Conservation (phyloP, 1,140 invertebrate species). For the Ostrea denselamellosa region DNA sequence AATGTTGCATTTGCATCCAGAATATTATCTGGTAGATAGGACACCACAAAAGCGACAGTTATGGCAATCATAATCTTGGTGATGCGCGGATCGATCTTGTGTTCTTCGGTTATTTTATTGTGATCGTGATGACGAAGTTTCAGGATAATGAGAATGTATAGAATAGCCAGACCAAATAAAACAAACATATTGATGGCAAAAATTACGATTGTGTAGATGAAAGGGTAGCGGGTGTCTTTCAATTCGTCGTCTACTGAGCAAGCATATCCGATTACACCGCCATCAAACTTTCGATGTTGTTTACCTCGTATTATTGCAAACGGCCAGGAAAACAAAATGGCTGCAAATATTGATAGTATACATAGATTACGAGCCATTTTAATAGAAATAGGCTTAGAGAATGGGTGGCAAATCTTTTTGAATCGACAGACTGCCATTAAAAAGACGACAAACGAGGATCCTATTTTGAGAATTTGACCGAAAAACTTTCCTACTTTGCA, state of each 20-base stretch:
- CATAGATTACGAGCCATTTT: neutral
- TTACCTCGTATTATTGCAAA: constrained; percentile 17
- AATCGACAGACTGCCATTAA: constrained; percentile 45
- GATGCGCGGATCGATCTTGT: neutral
- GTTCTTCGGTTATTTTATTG: too few species aligned
- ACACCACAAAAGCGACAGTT: constrained; percentile 39
- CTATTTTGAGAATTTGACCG: constrained; percentile 15
- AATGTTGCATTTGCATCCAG: constrained; percentile 17
- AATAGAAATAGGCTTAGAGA: constrained; percentile 20
- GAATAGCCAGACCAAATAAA: neutral
- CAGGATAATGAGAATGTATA: neutral
- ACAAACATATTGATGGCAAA: neutral
- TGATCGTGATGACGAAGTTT: neutral
- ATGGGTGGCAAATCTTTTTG: constrained; percentile 39
- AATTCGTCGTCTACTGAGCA: constrained; percentile 37
- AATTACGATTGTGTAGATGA: constrained; percentile 31
- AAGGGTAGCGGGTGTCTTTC: constrained; percentile 33
- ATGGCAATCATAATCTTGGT: constrained; percentile 48
- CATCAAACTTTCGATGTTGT: neutral
- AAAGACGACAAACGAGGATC: constrained; percentile 46
- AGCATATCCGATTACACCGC: constrained; percentile 45
- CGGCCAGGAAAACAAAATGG: constrained; percentile 43
- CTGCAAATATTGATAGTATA: constrained; percentile 12
- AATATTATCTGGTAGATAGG: constrained; percentile 45
- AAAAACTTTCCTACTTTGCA: constrained; percentile 42